Conservation (phyloP, 2,888 invertebrate species). For the Synanthedon formicaeformis region DNA sequence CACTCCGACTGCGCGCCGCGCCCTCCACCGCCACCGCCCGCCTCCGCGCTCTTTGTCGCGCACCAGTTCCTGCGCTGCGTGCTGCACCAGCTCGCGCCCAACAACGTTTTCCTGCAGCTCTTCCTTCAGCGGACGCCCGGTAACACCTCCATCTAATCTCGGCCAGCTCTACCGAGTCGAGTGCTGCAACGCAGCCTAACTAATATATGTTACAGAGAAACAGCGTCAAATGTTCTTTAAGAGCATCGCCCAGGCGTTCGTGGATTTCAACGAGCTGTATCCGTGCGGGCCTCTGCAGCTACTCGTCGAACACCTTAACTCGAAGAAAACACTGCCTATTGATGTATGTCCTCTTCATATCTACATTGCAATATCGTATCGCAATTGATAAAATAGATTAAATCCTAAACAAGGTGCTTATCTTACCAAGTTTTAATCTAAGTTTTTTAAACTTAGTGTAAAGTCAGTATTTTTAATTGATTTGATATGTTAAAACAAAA, state of each 20-base stretch:
- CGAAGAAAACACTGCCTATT: conserved; percentile 58
- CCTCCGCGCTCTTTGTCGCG: conserved; percentile 94
- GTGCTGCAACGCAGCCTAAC: not conserved
- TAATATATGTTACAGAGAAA: conserved; percentile 60
- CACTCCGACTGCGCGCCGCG: conserved; percentile 89
- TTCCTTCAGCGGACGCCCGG: conserved; percentile 91
- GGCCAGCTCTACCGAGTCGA: too few relatives aligned
- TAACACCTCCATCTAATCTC: conserved; percentile 25
- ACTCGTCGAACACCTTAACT: conserved; percentile 78
- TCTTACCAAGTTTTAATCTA: too few relatives aligned
- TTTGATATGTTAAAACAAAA: too few relatives aligned
- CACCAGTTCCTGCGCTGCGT: conserved; percentile 97
- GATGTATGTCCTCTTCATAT: conserved; percentile 30
- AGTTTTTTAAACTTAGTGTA: too few relatives aligned
- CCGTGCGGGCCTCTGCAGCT: conserved; percentile 94
- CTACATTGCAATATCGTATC: not conserved
- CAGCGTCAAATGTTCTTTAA: conserved; percentile 89
- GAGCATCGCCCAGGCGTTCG: conserved; percentile 91
- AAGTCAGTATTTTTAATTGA: too few relatives aligned
- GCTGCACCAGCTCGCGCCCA: conserved; percentile 95
- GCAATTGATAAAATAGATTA: too few relatives aligned
- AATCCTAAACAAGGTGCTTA: too few relatives aligned
- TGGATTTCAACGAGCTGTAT: conserved; percentile 96
- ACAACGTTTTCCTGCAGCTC: conserved; percentile 96
- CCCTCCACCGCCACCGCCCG: conserved; percentile 91